Percentiles rank a stretch among this genome's conserved stretches.
phyloP scores from a whole-genome alignment of 1,140 invertebrate species.

The Procambarus clarkii region DNA sequence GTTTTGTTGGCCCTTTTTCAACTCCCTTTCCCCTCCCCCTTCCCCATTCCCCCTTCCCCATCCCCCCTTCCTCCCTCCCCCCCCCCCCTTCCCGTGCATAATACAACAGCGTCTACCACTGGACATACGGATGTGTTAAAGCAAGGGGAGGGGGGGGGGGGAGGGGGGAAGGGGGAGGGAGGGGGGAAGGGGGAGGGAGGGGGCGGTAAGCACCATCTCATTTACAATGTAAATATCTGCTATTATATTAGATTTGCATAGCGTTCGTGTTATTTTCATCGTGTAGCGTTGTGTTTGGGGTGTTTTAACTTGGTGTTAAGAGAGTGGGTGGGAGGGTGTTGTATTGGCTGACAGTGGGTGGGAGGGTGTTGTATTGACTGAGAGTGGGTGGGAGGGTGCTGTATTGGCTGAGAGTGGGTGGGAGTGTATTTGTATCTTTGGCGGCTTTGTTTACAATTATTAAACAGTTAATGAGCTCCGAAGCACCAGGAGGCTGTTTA shows the following conservation, averaged over 20 bases:
- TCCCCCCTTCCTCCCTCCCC: neutral
- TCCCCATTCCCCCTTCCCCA: neutral
- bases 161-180: neutral
- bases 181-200: too few species aligned
- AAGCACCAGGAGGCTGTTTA: too few species aligned
- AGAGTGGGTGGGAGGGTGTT: neutral
- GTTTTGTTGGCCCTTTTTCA: too few species aligned
- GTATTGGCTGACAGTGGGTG: too few species aligned
- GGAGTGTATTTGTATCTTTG: too few species aligned
- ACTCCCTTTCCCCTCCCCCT: neutral
- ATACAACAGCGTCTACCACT: neutral
- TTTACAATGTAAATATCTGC: neutral
- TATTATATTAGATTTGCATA: conserved; percentile 10
- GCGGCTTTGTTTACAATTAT: too few species aligned
- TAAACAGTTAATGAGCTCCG: too few species aligned
- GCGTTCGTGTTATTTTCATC: neutral
- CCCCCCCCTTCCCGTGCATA: neutral
- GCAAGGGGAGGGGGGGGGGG: too few species aligned
- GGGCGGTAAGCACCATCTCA: neutral
- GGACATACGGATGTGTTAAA: neutral
- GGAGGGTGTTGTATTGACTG: too few species aligned
- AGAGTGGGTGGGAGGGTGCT: too few species aligned
- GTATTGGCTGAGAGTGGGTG: too few species aligned
- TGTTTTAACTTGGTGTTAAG: neutral
- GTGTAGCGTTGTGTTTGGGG: neutral